phyloP scores from a whole-genome alignment of 2,888 invertebrate species.

The Periphyllus acericola region DNA sequence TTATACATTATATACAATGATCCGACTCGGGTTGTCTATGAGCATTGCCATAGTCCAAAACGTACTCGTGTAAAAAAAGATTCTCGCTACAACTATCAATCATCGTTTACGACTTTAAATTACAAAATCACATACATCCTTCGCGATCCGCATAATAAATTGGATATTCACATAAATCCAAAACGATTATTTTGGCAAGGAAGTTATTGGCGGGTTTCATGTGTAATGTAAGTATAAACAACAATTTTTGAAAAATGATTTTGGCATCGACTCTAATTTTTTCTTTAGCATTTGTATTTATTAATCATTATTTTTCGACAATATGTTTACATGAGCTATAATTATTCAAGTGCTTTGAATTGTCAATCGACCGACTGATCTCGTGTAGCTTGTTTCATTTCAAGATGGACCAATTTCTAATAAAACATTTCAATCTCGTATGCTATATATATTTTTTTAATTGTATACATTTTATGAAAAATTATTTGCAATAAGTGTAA shows the following conservation, averaged over 20 bases:
- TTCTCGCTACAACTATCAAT: background rate
- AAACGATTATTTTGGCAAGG: constrained; percentile 16
- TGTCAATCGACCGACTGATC: background rate
- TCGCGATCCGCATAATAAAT: background rate
- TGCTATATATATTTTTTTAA: no score
- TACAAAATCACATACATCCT: background rate
- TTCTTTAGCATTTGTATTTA: background rate
- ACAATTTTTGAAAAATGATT: background rate
- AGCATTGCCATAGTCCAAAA: background rate
- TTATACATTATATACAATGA: background rate
- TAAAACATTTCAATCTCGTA: background rate
- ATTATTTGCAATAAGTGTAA: no score
- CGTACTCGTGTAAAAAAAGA: background rate
- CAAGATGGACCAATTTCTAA: background rate
- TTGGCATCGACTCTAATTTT: background rate
- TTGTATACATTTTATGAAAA: no score
- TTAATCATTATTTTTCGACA: background rate
- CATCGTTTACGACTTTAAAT: background rate
- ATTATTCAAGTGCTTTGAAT: background rate
- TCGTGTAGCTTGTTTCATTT: background rate
- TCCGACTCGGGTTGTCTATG: background rate
- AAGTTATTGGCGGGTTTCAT: background rate
- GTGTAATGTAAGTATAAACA: background rate
- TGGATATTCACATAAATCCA: background rate
- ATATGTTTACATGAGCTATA: background rate